A percentile compares a stretch with the other conserved stretches of the same genome.
Conservation (phyloP, 1,140 invertebrate genomes). For the Pseudomyrmex dendroicus region DNA sequence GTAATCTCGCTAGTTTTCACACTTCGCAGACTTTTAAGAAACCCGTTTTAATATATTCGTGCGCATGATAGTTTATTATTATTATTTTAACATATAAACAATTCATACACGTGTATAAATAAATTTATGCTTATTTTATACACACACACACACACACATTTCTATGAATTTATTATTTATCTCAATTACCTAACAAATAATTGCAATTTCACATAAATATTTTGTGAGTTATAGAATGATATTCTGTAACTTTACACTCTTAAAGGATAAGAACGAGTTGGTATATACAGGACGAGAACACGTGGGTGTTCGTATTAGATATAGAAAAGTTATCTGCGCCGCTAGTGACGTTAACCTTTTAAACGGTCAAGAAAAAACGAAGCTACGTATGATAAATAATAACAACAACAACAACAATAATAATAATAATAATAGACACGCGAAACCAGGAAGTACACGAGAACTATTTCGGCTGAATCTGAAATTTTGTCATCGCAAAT, state of each 20-base stretch:
- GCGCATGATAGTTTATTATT: too few relatives aligned
- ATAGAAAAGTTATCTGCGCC: constrained; percentile 60
- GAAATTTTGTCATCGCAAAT: constrained; percentile 4
- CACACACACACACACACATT: too few relatives aligned
- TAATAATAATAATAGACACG: neutral
- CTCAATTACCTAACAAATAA: neutral
- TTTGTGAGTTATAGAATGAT: neutral
- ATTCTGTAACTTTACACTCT: neutral
- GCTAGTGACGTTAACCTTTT: constrained; percentile 28
- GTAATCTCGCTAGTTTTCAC: neutral
- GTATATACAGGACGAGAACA: constrained; percentile 10
- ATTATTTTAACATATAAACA: neutral
- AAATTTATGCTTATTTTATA: neutral
- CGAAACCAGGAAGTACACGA: neutral
- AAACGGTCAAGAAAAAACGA: neutral
- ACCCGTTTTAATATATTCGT: neutral
- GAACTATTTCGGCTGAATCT: neutral
- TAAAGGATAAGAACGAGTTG: constrained; percentile 10
- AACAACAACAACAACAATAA: neutral
- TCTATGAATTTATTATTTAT: too few relatives aligned
- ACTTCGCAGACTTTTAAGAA: neutral
- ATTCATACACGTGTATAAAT: neutral
- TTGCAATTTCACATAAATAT: neutral
- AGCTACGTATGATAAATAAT: neutral
- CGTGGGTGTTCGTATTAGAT: constrained; percentile 65